Evolutionary conservation across 2,888 invertebrate genomes (phyloP).

Genomic region (Oscheius sp.): DNA sequence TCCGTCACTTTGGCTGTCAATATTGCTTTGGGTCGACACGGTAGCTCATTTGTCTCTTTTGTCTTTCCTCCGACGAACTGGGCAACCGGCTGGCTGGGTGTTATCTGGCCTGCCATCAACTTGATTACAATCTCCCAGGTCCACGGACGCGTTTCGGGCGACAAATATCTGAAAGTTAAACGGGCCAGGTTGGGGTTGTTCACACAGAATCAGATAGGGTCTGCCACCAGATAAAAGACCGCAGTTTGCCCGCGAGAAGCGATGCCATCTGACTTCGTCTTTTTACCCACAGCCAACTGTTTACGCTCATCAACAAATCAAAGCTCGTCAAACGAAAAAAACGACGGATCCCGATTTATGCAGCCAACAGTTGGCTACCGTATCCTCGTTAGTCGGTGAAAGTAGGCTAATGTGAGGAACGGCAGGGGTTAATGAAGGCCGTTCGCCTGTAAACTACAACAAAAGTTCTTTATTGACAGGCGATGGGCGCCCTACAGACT

Average conservation of each 20-base stretch:
- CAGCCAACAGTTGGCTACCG: slow-evolving; percentile 12
- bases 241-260: slow-evolving; percentile 22
- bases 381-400: neutral
- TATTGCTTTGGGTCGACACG: slow-evolving; percentile 9
- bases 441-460: neutral
- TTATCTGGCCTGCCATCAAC: slow-evolving; percentile 17
- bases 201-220: slow-evolving; percentile 31
- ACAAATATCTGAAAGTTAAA: slow-evolving; percentile 29
- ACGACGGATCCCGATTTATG: slow-evolving; percentile 12
- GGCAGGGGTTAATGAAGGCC: neutral
- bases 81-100: slow-evolving; percentile 17
- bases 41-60: slow-evolving; percentile 28
- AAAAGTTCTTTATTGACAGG: slow-evolving; percentile 10
- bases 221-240: slow-evolving; percentile 35
- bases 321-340: neutral
- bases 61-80: slow-evolving; percentile 10
- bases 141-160: slow-evolving; percentile 14
- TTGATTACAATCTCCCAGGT: slow-evolving; percentile 27
- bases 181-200: slow-evolving; percentile 8
- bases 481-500: neutral
- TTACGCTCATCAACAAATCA: slow-evolving; percentile 21
- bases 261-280: slow-evolving; percentile 15
- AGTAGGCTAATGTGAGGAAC: neutral
- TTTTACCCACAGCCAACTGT: slow-evolving; percentile 4
- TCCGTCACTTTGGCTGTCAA: neutral